These are phyloP conservation scores for Copidosoma floridanum DNA, from an alignment of 1,140 invertebrate genomes.

Conservation along the genomic window DNA sequence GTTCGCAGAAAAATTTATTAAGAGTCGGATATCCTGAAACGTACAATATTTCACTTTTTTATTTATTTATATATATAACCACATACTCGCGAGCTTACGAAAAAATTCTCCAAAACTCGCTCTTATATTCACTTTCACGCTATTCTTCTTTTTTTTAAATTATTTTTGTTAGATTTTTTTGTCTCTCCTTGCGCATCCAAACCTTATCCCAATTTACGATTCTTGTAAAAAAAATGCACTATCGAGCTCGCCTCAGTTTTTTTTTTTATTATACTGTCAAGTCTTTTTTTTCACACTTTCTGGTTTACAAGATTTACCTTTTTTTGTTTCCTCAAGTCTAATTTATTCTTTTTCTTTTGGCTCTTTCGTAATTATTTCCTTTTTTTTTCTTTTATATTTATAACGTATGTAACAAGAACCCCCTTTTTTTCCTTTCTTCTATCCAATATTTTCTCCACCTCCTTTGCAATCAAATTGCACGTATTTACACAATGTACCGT, in stretches of 20 bases:
- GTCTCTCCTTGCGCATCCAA: background rate
- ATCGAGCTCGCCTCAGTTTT: slow-evolving; percentile 22
- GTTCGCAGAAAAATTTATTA: slow-evolving; percentile 45
- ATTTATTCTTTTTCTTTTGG: too few species aligned
- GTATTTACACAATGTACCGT: background rate
- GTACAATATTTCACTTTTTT: background rate
- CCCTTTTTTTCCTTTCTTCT: background rate
- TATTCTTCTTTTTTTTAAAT: background rate
- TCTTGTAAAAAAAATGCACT: slow-evolving; percentile 26
- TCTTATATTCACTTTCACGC: slow-evolving; percentile 27
- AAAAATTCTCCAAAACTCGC: too few species aligned
- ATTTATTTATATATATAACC: background rate
- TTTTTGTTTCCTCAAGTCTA: background rate
- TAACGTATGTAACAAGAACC: too few species aligned
- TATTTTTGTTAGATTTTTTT: background rate
- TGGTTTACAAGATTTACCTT: slow-evolving; percentile 1
- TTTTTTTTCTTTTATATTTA: background rate
- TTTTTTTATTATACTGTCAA: too few species aligned
- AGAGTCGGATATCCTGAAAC: slow-evolving; percentile 47
- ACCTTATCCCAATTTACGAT: background rate
- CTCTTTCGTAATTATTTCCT: slow-evolving; percentile 5
- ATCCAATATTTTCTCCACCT: background rate
- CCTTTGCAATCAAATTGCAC: too few species aligned
- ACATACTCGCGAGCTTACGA: background rate
- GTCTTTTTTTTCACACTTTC: background rate